Evolutionary conservation across 2,888 invertebrate species (phyloP).

Genomic region (Graphium colonna): DNA sequence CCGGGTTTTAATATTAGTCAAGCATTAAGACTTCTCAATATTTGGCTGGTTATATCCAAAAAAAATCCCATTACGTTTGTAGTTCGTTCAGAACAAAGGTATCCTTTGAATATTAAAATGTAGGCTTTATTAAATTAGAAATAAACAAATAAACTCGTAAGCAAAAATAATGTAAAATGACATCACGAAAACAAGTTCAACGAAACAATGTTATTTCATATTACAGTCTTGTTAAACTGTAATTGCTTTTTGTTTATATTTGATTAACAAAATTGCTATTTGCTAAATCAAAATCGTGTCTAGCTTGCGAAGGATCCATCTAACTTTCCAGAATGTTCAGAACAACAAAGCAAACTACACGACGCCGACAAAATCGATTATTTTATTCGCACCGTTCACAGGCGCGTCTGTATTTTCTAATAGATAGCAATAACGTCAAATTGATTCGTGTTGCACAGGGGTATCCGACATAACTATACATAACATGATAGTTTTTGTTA

Average conservation of each 20-base stretch:
- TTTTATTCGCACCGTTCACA: slow-evolving; percentile 11
- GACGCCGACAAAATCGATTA: slow-evolving; percentile 14
- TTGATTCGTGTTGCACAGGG: slow-evolving; percentile 38
- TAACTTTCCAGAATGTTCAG: slow-evolving; percentile 7
- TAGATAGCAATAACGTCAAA: slow-evolving; percentile 42
- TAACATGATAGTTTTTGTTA: no score
- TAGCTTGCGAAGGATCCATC: neutral
- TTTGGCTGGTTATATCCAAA: neutral
- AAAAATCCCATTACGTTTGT: no score
- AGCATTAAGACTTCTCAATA: neutral
- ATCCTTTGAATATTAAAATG: no score
- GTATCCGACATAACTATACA: slow-evolving; percentile 25
- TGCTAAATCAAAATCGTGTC: neutral
- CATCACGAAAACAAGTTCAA: neutral
- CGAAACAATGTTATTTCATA: neutral
- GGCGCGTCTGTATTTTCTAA: slow-evolving; percentile 29
- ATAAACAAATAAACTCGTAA: neutral
- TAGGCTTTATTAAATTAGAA: no score
- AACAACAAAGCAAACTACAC: slow-evolving; percentile 4
- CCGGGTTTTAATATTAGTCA: neutral
- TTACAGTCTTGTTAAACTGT: neutral
- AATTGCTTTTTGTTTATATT: neutral
- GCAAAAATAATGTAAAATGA: neutral
- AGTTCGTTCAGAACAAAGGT: no score
- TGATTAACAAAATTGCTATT: neutral